phyloP scores from a whole-genome alignment of 2,888 invertebrate genomes.

The Plebejus anna region DNA sequence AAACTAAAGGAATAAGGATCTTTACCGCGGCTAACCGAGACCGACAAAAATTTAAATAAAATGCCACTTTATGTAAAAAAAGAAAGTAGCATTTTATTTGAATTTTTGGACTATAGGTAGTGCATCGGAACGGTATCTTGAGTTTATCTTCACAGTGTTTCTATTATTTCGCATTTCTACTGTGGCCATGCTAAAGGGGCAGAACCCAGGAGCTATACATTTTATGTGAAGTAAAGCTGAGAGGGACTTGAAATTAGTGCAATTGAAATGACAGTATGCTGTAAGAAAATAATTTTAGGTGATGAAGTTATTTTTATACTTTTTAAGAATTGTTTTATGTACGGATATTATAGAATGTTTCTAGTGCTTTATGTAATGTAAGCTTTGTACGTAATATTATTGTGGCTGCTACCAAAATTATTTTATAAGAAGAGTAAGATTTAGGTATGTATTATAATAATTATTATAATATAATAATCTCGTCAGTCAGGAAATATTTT shows the following conservation, averaged over 20 bases:
- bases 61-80: no score
- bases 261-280: not conserved
- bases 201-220: not conserved
- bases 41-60: no score
- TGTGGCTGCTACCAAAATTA: not conserved
- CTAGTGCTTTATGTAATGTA: not conserved
- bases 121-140: no score
- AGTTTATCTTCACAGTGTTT: no score
- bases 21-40: no score
- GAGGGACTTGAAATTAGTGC: not conserved
- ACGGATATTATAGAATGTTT: not conserved
- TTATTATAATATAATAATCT: not conserved
- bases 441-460: not conserved
- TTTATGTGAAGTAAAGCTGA: not conserved
- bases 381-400: not conserved
- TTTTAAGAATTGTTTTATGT: no score
- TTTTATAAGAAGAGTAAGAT: not conserved
- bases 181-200: no score
- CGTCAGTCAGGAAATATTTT: not conserved
- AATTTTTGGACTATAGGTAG: no score
- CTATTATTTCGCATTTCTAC: no score
- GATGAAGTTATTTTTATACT: not conserved
- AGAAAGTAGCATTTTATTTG: no score
- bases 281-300: not conserved
- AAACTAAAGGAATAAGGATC: no score